A percentile compares a stretch with the other conserved stretches of the same genome.
Evolutionary conservation across 1,140 invertebrate species (phyloP).

Genomic region (Protaetia brevitarsis): DNA sequence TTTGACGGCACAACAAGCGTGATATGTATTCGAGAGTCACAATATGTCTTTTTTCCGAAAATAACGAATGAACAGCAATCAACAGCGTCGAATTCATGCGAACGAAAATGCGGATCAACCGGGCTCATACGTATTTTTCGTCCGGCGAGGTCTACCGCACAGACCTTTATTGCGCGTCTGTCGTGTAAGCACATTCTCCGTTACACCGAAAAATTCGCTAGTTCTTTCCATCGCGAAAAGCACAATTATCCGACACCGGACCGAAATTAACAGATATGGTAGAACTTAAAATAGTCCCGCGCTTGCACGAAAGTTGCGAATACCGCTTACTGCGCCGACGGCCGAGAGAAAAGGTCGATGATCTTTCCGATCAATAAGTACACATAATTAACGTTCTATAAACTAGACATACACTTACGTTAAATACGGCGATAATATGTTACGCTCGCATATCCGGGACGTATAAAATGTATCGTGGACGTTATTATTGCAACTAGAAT

Average conservation of each 20-base stretch:
- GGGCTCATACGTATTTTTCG: not conserved
- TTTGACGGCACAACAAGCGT: not conserved
- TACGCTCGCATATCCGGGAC: conserved; percentile 21
- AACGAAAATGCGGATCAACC: too few relatives aligned
- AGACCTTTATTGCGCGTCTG: not conserved
- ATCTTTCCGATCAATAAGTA: conserved; percentile 16
- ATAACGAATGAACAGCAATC: not conserved
- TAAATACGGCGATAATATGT: conserved; percentile 21
- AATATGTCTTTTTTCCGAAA: too few relatives aligned
- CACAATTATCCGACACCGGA: not conserved
- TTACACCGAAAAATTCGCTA: not conserved
- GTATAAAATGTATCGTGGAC: not conserved
- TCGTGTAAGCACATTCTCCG: not conserved
- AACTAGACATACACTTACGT: conserved; percentile 25
- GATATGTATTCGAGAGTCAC: too few relatives aligned
- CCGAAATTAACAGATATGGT: not conserved
- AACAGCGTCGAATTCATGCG: not conserved
- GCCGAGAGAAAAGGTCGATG: conserved; percentile 17
- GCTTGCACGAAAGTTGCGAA: not conserved
- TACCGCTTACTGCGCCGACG: not conserved
- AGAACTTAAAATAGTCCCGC: not conserved
- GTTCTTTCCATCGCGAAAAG: not conserved
- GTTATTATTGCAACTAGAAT: not conserved
- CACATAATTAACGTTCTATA: conserved; percentile 12
- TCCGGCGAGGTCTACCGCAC: conserved; percentile 3